phyloP scores from a whole-genome alignment of 30 jellyfish, hydroid and myxozoan genomes.

The Sanderia malayensis region DNA sequence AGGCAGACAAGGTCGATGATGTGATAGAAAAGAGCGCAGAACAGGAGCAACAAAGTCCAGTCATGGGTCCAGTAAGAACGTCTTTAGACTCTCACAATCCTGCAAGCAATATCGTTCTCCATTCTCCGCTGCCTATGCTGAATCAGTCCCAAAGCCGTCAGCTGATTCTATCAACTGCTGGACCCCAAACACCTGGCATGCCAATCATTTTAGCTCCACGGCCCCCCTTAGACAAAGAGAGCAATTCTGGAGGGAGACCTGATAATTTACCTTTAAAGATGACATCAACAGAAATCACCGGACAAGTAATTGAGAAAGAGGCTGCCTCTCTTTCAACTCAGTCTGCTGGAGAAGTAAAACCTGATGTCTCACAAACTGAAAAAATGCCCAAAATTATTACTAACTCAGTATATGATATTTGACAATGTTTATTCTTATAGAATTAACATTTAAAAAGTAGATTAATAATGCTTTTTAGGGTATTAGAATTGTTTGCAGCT shows the following conservation, averaged over 20 bases:
- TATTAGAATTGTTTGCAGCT: no score
- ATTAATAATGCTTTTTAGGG: no score
- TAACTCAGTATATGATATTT: slow-evolving; percentile 56
- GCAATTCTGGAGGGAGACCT: slow-evolving; percentile 9
- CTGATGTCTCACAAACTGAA: slow-evolving; percentile 4
- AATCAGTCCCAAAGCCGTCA: slow-evolving; percentile 37
- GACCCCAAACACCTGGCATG: slow-evolving; percentile 70
- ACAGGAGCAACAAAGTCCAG: slow-evolving; percentile 5
- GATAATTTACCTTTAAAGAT: slow-evolving; percentile 33
- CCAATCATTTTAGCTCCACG: slow-evolving; percentile 63
- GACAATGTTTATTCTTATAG: not conserved
- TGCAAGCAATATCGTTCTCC: slow-evolving; percentile 47
- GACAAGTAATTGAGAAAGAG: slow-evolving; percentile 35
- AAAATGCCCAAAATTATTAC: slow-evolving; percentile 56
- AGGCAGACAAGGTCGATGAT: slow-evolving; percentile 3
- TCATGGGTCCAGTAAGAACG: slow-evolving; percentile 13
- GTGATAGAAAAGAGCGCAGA: not conserved
- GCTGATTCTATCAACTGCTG: slow-evolving; percentile 37
- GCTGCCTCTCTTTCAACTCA: not conserved
- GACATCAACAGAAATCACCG: slow-evolving; percentile 43
- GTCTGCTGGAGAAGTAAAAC: not conserved
- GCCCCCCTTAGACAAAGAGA: slow-evolving; percentile 27
- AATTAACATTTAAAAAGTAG: not conserved
- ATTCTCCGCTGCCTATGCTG: slow-evolving; percentile 65
- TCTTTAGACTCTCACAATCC: slow-evolving; percentile 54